Evolutionary conservation across 2,797 vertebrate species (phyloP).

Genomic region (Spondyliosoma cantharus): DNA sequence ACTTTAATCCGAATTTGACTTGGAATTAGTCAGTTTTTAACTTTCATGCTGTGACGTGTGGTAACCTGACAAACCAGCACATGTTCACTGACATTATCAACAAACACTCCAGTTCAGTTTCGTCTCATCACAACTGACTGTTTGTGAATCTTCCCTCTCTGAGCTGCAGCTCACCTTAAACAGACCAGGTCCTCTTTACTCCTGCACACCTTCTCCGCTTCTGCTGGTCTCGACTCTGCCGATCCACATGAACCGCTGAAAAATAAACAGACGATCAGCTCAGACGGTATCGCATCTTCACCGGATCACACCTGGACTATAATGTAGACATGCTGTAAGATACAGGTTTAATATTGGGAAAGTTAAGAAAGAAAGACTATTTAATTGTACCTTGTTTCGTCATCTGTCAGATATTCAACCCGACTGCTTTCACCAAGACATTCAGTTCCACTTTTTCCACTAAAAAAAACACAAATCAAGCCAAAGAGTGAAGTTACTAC

Average conservation of each 20-base stretch:
- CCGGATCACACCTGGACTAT: neutral
- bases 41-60: neutral
- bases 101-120: neutral
- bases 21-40: neutral
- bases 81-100: neutral
- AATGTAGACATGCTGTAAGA: neutral
- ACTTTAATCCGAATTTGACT: neutral
- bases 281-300: too few species aligned
- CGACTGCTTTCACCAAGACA: neutral
- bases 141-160: neutral
- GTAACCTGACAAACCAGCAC: neutral
- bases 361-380: neutral
- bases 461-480: neutral
- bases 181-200: constrained; percentile 41
- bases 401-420: constrained; percentile 5
- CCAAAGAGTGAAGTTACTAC: neutral
- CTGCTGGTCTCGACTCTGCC: neutral
- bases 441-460: constrained; percentile 20
- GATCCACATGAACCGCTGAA: neutral
- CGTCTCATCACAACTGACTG: neutral
- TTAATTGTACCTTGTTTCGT: constrained; percentile 30
- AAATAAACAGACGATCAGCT: neutral
- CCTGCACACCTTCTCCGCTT: constrained; percentile 11
- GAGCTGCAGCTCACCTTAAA: constrained; percentile 49
- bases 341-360: neutral